Base-by-base conservation (phyloP, 2,113 vertebrate genomes). In the Paramisgurnus dabryanus region DNA sequence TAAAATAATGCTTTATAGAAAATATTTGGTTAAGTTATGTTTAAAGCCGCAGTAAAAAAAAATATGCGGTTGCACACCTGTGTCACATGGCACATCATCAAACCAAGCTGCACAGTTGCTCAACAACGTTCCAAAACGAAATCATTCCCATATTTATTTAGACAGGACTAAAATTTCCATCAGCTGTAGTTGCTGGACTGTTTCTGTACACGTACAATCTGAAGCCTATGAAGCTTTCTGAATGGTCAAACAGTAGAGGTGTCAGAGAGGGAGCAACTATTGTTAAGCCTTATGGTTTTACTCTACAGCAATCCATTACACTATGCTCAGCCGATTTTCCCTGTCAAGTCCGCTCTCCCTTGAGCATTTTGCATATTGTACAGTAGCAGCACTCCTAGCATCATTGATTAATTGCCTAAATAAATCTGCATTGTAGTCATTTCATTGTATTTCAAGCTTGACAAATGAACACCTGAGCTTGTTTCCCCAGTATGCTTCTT, bases 361-460 rank as follows among this genome's bases (percentile, higher is more conserved):
- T 75, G 64, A 82, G 79, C 67, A 68, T 8, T 55, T 49, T 81
- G 71, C 76, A 66, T 65, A 81, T 67, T 65, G 67, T 65, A 72
- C 72, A 60, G 68, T 74, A 74, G 71, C n/a, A 67, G 67, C 11
- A 58, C 55, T 80, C 67, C 43, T 55, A 27, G n/a, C 66, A 65
- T 65, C 76, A 76, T 74, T 87, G 87, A 90, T 90, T 85, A 90
- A 88, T 87, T 63, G 76, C 83, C 72, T 60, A 67, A 49, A 63
- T 68, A 71, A 81, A 85, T 89, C 82, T 85, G 84, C 84, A 88
- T 86, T 91, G 87, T 89, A 74, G 85, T 85, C 76, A 72, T 18
- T 70, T 75, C 80, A 87, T 87, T 87, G 86, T 88, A 67, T 86
- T 86, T 74, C 66, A 39, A 41, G 40, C 47, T 80, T 88, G 88